Conservation (phyloP, 2,888 invertebrate genomes). For the Ferdinandea cuprea region DNA sequence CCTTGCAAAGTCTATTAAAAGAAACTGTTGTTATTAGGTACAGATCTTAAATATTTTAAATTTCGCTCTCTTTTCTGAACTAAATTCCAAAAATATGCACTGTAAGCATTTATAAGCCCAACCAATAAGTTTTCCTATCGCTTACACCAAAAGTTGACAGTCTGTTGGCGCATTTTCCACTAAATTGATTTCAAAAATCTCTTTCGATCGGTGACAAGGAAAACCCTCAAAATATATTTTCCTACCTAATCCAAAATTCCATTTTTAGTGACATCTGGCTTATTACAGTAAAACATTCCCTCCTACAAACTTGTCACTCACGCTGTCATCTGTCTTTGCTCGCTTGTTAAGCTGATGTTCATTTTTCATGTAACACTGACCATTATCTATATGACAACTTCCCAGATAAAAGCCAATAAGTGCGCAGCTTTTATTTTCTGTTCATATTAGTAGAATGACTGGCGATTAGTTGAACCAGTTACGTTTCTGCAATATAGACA, state of each 20-base stretch:
- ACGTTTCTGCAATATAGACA: background rate
- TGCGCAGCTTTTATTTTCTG: slow-evolving; percentile 17
- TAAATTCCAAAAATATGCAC: too few species aligned
- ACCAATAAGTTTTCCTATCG: too few species aligned
- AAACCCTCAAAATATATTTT: background rate
- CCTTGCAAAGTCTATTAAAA: too few species aligned
- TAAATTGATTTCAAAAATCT: background rate
- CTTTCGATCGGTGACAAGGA: too few species aligned
- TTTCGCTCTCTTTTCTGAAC: too few species aligned
- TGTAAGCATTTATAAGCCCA: too few species aligned
- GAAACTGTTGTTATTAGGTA: too few species aligned
- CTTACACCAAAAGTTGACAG: background rate
- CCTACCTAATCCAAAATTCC: slow-evolving; percentile 11
- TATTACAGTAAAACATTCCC: background rate
- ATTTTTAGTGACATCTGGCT: slow-evolving; percentile 27
- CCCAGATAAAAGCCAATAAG: slow-evolving; percentile 18
- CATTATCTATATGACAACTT: slow-evolving; percentile 31
- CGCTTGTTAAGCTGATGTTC: slow-evolving; percentile 45
- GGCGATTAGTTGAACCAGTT: slow-evolving; percentile 58
- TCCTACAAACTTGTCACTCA: slow-evolving; percentile 64
- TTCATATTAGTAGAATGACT: slow-evolving; percentile 66
- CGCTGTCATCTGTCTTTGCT: slow-evolving; percentile 71
- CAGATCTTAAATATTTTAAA: too few species aligned
- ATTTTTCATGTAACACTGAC: slow-evolving; percentile 56
- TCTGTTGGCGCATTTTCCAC: background rate